Conservation (phyloP, 2,888 invertebrate species). For the Cerastoderma edule region DNA sequence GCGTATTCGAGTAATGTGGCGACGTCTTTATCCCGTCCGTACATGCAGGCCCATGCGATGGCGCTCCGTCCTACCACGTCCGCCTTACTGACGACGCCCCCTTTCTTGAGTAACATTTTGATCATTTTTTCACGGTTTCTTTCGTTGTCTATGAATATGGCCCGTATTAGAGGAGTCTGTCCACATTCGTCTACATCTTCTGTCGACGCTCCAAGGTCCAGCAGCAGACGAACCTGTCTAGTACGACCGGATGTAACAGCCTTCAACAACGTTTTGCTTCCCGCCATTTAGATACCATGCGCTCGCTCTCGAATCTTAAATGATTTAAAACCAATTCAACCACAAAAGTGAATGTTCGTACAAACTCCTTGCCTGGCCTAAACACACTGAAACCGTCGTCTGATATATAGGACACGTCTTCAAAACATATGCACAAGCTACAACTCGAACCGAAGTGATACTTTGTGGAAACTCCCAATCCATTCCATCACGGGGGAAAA, state of each 20-base stretch:
- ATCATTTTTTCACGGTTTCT: constrained; percentile 57
- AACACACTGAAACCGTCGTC: too few relatives aligned
- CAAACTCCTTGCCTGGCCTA: too few relatives aligned
- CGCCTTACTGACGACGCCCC: constrained; percentile 55
- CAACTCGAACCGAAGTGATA: too few relatives aligned
- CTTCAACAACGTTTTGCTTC: constrained; percentile 59
- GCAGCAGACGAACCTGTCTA: constrained; percentile 65
- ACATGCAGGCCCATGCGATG: constrained; percentile 67
- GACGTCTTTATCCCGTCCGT: constrained; percentile 63
- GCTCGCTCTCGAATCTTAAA: too few relatives aligned
- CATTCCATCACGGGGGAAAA: too few relatives aligned
- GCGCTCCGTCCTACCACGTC: constrained; percentile 69
- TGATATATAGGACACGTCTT: too few relatives aligned
- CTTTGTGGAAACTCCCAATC: too few relatives aligned
- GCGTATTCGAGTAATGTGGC: constrained; percentile 59
- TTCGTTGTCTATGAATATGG: constrained; percentile 63
- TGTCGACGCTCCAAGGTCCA: constrained; percentile 57
- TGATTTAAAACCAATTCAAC: too few relatives aligned
- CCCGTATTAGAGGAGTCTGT: constrained; percentile 66
- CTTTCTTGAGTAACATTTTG: constrained; percentile 58
- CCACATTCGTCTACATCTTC: constrained; percentile 67
- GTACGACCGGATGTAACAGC: constrained; percentile 66
- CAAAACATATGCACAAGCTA: too few relatives aligned
- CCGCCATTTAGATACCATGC: too few relatives aligned
- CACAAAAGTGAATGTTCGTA: too few relatives aligned